Percentiles rank a stretch among this genome's conserved stretches.
phyloP scores from a whole-genome alignment of 2,888 invertebrate species.

The Anthophora plumipes region DNA sequence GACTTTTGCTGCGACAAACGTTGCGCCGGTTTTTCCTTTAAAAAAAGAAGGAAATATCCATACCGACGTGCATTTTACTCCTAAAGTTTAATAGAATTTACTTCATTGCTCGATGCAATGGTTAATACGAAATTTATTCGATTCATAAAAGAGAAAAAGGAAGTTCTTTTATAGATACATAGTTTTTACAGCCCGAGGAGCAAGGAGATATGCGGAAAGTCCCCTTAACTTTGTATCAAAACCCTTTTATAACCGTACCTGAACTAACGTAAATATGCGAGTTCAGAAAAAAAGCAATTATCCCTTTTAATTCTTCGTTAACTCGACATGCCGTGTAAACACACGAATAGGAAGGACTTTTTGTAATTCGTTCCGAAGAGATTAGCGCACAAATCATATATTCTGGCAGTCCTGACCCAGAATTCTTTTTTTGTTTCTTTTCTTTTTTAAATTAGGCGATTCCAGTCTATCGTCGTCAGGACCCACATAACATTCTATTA shows the following conservation, averaged over 20 bases:
- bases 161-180: neutral
- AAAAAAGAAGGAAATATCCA: conserved; percentile 5
- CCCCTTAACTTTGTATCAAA: conserved; percentile 82
- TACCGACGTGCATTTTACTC: neutral
- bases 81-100: no score
- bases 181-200: conserved; percentile 16
- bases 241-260: conserved; percentile 80
- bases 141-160: no score
- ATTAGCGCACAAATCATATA: conserved; percentile 82
- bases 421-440: conserved; percentile 45
- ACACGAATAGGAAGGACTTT: conserved; percentile 69
- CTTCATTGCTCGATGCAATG: neutral
- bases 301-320: conserved; percentile 81
- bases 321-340: conserved; percentile 78
- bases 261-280: conserved; percentile 76
- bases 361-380: conserved; percentile 74
- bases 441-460: conserved; percentile 36
- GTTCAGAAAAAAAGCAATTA: conserved; percentile 80
- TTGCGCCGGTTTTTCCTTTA: conserved; percentile 32
- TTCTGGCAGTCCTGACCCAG: conserved; percentile 43
- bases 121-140: neutral
- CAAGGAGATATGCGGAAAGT: conserved; percentile 66
- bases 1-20: conserved; percentile 54
- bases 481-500: conserved; percentile 65
- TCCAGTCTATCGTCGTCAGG: conserved; percentile 19